Conservation (phyloP, 2,113 vertebrate species). For the Gobius niger region DNA sequence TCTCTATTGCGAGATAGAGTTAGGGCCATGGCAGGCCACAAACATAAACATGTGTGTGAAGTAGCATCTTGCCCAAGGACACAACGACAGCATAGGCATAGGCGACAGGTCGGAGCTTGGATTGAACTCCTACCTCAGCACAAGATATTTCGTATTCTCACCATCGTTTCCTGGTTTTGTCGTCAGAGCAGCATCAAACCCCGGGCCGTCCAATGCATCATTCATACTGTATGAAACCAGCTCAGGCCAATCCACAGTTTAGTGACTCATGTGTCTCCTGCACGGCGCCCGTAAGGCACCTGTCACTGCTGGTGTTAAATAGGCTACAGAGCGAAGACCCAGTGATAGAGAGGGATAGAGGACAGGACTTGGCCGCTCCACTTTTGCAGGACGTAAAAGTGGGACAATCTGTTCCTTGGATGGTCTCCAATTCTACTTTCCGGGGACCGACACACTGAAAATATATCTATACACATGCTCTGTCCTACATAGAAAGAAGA, state of each 20-base stretch:
- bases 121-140: not conserved
- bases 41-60: too few species aligned
- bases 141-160: not conserved
- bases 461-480: constrained; percentile 79
- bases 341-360: constrained; percentile 66
- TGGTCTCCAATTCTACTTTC: constrained; percentile 82
- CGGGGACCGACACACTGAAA: constrained; percentile 82
- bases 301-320: constrained; percentile 34
- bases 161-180: constrained; percentile 10
- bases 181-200: constrained; percentile 39
- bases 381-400: constrained; percentile 78
- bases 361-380: constrained; percentile 78
- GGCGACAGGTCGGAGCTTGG: too few species aligned
- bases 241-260: constrained; percentile 9
- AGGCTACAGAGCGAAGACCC: constrained; percentile 62
- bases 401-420: constrained; percentile 86
- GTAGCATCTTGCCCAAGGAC: too few species aligned
- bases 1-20: not conserved
- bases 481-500: constrained; percentile 78
- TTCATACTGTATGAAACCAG: constrained; percentile 38
- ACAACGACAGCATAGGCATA: too few species aligned
- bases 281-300: constrained; percentile 25
- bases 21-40: too few species aligned
- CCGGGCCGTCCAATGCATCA: constrained; percentile 25
- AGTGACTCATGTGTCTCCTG: constrained; percentile 42